Evolutionary conservation across 2,888 invertebrate species (phyloP), one percentile per base, ranked within the genome.

Genomic region (Serripes groenlandicus): DNA sequence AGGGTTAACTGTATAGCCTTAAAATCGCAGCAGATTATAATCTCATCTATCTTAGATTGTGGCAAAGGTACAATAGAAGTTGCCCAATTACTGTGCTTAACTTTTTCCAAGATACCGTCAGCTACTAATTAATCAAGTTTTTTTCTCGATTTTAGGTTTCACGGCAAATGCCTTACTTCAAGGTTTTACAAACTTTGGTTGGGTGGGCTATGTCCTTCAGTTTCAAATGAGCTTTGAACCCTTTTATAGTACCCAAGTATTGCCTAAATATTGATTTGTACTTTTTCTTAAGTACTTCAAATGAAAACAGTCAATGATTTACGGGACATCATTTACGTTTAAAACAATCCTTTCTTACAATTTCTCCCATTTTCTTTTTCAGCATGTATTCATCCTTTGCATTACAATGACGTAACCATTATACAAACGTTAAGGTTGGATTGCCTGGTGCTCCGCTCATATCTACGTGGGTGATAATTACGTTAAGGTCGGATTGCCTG

Each of bases 1-100:
- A 7, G 85, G 90, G 70, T 91, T 91, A 0, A 91, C 52, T 0
- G 91, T 88, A n/a, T n/a, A 0, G 87, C 87, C 23, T 89, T 89
- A 68, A 85, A 91, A 69, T 92, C 91, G 4, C 90, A 88, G 80
- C 90, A 92, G 30, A 90, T 81, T 32, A 90, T 34, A 34, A 87
- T 66, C n/a, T 75, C 52, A 15, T 85, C 83, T 56, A 81, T 73
- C 28, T 84, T 70, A 32, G 81, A 60, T 75, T 91, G 90, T 0
- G 81, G 66, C 11, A 91, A 86, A 34, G 87, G 83, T 2, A 73
- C 73, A 49, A 73, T 60, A 2, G 90, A 90, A 30, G 90, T 87
- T 2, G 87, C 89, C 89, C 87, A 91, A 0, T 89, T 74, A 79
- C 81, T 85, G 32, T 80, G 68, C 2, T 75, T 60, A 7, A 89